Evolutionary conservation across 2,797 vertebrate genomes (phyloP).

Genomic region (Emys orbicularis): DNA sequence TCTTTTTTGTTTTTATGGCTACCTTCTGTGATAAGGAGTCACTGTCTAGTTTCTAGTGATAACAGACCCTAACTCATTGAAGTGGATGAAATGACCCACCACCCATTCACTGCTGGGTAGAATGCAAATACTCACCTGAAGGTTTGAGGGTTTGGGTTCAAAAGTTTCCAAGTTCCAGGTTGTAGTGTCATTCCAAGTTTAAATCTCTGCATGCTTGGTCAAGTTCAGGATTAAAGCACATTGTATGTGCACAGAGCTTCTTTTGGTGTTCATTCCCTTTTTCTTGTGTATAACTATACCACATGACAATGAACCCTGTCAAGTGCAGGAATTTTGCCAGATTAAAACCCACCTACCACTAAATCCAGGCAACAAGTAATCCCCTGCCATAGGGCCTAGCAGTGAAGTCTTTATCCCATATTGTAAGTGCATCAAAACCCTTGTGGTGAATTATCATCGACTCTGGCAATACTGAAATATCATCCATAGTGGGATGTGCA

Average conservation of each 20-base stretch:
- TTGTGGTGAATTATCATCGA: background rate
- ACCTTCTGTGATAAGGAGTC: background rate
- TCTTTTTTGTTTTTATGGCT: background rate
- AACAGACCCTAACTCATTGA: background rate
- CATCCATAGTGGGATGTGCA: background rate
- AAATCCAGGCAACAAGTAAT: accelerated
- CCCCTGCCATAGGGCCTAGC: background rate
- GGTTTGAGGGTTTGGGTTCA: background rate
- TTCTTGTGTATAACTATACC: accelerated
- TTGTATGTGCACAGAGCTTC: background rate
- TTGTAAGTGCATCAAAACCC: too few relatives aligned
- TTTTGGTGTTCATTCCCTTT: background rate
- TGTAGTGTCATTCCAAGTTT: background rate
- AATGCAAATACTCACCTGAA: accelerated
- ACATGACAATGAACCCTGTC: background rate
- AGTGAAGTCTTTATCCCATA: background rate
- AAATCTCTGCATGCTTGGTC: background rate
- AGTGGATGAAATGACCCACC: background rate
- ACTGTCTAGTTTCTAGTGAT: background rate
- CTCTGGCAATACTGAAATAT: background rate
- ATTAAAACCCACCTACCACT: background rate
- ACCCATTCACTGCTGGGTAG: accelerated
- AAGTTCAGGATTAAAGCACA: background rate
- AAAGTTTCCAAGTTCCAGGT: accelerated
- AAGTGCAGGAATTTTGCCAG: background rate